These are phyloP conservation scores for Falco columbarius DNA, from an alignment of 2,797 vertebrate species.

Conservation along the genomic window DNA sequence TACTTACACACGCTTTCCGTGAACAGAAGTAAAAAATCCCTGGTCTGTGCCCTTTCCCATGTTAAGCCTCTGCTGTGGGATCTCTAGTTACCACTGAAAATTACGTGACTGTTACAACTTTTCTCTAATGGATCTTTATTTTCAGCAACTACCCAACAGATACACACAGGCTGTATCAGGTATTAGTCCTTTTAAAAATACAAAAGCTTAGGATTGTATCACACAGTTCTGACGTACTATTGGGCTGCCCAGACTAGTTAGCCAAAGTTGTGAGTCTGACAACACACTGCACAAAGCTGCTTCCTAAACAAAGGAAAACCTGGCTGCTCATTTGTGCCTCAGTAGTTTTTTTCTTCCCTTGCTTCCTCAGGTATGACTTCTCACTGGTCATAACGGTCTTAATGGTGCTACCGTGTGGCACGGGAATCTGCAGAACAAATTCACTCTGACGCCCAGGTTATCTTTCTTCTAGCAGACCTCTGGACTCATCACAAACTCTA, in stretches of 20 bases:
- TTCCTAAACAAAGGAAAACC: neutral
- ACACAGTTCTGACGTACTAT: neutral
- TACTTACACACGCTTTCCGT: neutral
- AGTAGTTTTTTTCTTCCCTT: neutral
- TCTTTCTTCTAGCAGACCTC: neutral
- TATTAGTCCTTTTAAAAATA: neutral
- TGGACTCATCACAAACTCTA: neutral
- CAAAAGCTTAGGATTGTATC: neutral
- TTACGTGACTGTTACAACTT: neutral
- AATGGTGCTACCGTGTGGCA: neutral
- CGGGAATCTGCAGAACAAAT: neutral
- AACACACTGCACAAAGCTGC: neutral
- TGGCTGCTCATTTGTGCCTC: neutral
- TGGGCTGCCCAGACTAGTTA: neutral
- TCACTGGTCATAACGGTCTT: fast-evolving
- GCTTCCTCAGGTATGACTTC: neutral
- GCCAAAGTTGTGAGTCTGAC: neutral
- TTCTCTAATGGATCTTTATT: neutral
- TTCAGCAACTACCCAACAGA: neutral
- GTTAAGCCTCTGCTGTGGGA: neutral
- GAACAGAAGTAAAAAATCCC: neutral
- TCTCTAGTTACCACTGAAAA: neutral
- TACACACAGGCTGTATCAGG: neutral
- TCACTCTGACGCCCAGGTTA: neutral
- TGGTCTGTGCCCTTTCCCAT: neutral